Evolutionary conservation across 2,797 vertebrate genomes (phyloP).

Genomic region (Pteronotus mesoamericanus): DNA sequence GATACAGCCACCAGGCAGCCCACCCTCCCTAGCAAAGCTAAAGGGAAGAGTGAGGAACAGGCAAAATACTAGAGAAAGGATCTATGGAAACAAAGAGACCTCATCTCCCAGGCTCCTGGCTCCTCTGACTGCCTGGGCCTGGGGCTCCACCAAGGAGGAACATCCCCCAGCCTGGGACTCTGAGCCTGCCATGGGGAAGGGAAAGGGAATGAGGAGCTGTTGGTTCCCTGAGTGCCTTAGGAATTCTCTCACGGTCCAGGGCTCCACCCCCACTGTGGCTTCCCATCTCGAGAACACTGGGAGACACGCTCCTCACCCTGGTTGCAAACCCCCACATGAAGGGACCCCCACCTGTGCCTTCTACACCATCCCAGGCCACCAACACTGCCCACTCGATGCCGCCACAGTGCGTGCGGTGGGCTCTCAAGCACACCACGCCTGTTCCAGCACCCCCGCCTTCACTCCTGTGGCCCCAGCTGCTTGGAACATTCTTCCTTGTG

Average conservation of each 20-base stretch:
- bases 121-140: neutral
- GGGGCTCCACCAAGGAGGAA: neutral
- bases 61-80: neutral
- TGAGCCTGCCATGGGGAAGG: neutral
- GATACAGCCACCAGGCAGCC: neutral
- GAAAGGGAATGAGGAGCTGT: neutral
- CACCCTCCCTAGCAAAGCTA: neutral
- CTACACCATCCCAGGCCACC: fast-evolving
- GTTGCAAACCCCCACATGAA: neutral
- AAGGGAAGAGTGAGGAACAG: neutral
- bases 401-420: fast-evolving
- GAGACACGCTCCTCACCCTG: neutral
- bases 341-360: neutral
- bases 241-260: neutral
- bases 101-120: neutral
- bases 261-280: neutral
- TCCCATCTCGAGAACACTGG: neutral
- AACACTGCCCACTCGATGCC: fast-evolving
- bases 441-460: neutral
- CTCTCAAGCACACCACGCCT: neutral
- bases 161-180: neutral
- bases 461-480: neutral
- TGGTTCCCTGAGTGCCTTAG: neutral
- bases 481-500: neutral
- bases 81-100: neutral